Conservation (phyloP, 1,140 invertebrate genomes). For the Parapsyche elsis region DNA sequence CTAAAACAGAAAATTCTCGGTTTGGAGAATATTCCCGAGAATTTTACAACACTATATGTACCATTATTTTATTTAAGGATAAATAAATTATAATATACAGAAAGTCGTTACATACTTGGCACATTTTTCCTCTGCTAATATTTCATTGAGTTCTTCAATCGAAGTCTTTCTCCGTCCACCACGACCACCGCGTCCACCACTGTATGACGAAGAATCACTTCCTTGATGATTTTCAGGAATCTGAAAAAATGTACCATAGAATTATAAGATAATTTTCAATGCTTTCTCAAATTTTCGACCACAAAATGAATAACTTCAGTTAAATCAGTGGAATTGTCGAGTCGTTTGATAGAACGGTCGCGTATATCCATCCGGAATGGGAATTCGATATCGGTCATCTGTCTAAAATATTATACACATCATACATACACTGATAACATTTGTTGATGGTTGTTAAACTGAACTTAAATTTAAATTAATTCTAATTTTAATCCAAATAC, state of each 20-base stretch:
- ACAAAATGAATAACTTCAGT: not conserved
- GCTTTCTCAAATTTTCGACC: no score
- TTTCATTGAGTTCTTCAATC: conserved; percentile 53
- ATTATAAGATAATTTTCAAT: no score
- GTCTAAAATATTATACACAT: not conserved
- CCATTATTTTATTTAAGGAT: no score
- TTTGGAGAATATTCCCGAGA: no score
- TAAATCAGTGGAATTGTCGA: not conserved
- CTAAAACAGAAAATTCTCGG: no score
- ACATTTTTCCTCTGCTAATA: conserved; percentile 53
- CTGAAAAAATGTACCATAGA: no score
- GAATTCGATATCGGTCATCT: not conserved
- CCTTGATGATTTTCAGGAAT: conserved; percentile 52
- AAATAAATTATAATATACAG: not conserved
- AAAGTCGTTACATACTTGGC: conserved; percentile 46
- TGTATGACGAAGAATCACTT: conserved; percentile 51
- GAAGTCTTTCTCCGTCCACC: conserved; percentile 46
- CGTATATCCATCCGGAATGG: not conserved
- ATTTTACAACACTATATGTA: no score
- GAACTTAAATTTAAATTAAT: no score
- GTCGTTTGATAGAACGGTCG: not conserved
- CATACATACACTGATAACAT: not conserved
- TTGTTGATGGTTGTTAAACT: not conserved
- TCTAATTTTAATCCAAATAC: no score
- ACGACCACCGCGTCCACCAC: conserved; percentile 30